Percentiles rank a stretch among this genome's conserved stretches.
phyloP scores from a whole-genome alignment of 2,888 invertebrate genomes.

The Ophion ellenae region DNA sequence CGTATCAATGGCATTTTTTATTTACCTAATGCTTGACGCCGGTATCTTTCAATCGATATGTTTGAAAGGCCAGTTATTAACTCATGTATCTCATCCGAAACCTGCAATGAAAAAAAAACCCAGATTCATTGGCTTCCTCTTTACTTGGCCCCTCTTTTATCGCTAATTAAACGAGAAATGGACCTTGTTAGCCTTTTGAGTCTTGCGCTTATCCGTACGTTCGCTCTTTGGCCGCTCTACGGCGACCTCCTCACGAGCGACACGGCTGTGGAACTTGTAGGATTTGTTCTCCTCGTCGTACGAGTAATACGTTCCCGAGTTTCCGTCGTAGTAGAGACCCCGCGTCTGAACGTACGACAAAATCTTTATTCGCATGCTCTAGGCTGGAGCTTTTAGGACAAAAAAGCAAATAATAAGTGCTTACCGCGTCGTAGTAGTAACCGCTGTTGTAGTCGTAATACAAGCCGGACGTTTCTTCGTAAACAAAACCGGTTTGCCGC shows the following conservation, averaged over 20 bases:
- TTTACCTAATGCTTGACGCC: constrained; percentile 78
- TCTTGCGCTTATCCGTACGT: constrained; percentile 74
- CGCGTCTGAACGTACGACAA: constrained; percentile 87
- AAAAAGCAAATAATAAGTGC: constrained; percentile 68
- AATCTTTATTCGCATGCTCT: neutral
- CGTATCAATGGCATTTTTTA: constrained; percentile 74
- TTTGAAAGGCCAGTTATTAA: constrained; percentile 80
- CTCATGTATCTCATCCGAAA: constrained; percentile 80
- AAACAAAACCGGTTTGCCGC: constrained; percentile 92
- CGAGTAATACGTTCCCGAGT: constrained; percentile 92
- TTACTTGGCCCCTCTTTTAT: neutral
- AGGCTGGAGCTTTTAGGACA: neutral
- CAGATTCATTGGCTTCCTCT: neutral
- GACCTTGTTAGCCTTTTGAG: constrained; percentile 73
- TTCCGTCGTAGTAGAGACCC: constrained; percentile 95
- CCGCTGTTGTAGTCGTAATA: constrained; percentile 95
- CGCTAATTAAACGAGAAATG: neutral
- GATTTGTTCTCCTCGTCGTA: constrained; percentile 91
- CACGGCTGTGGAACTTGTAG: constrained; percentile 93
- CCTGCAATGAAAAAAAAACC: constrained; percentile 73
- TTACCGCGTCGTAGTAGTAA: constrained; percentile 95
- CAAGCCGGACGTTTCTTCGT: constrained; percentile 93
- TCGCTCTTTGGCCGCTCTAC: constrained; percentile 52
- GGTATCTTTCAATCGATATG: constrained; percentile 79
- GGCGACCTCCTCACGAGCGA: constrained; percentile 70